These are phyloP conservation scores for Lasioglossum figueresi DNA, from an alignment of 2,888 invertebrate genomes.

Conservation along the genomic window DNA sequence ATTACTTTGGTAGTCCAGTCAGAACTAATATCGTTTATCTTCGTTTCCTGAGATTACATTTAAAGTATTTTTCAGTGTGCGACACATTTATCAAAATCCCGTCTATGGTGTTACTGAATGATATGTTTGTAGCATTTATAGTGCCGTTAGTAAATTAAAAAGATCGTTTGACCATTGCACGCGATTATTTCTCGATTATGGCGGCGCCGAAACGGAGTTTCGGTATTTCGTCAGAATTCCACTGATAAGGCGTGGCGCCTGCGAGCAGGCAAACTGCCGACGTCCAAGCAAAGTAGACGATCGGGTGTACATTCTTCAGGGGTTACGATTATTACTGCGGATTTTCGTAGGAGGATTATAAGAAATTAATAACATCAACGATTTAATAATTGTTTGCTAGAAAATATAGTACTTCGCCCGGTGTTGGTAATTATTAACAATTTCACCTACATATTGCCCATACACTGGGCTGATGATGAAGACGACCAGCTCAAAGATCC, in stretches of 20 bases:
- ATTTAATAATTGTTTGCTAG: not conserved
- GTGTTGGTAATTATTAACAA: conserved; percentile 7
- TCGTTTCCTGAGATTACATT: not conserved
- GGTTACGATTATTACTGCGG: not conserved
- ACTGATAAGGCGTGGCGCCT: conserved; percentile 33
- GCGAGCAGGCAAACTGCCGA: conserved; percentile 26
- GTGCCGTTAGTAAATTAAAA: not conserved
- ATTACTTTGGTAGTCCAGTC: no score
- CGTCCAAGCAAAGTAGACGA: not conserved
- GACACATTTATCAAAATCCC: not conserved
- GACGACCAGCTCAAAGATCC: conserved; percentile 93
- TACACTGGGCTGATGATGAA: conserved; percentile 93
- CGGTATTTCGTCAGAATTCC: conserved; percentile 29
- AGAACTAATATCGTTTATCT: not conserved
- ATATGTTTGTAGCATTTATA: not conserved
- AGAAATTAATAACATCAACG: not conserved
- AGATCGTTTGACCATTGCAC: conserved; percentile 11
- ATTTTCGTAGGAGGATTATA: not conserved
- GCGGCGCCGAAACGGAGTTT: no score
- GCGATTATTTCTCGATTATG: not conserved
- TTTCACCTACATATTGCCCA: conserved; percentile 88
- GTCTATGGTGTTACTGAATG: conserved; percentile 10
- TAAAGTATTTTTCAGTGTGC: not conserved
- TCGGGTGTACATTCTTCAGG: not conserved
- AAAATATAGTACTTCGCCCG: not conserved